A percentile compares a stretch with the other conserved stretches of the same genome.
Conservation (phyloP, 2,113 vertebrate genomes). For the Aepyceros melampus region DNA sequence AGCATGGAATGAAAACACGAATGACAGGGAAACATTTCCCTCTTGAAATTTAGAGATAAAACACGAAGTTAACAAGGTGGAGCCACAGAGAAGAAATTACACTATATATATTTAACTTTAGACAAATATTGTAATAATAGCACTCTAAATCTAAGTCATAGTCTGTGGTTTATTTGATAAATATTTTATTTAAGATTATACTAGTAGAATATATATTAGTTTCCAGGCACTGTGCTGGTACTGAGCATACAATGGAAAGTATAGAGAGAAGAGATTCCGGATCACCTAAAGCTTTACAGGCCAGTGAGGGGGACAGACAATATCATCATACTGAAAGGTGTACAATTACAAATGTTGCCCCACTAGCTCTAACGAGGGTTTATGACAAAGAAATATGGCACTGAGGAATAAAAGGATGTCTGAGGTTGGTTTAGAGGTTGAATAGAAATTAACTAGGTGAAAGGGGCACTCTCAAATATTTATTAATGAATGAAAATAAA, state of each 20-base stretch:
- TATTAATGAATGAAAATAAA: background rate
- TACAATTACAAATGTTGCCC: background rate
- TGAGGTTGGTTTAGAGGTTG: background rate
- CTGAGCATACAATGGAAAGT: background rate
- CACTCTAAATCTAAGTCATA: constrained; percentile 19
- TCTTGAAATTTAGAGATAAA: background rate
- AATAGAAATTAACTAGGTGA: background rate
- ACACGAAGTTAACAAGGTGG: background rate
- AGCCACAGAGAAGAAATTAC: background rate
- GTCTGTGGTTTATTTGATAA: constrained; percentile 38
- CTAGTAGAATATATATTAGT: constrained; percentile 40
- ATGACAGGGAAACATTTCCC: background rate
- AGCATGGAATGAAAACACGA: background rate
- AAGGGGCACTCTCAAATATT: background rate
- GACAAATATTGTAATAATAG: constrained; percentile 5
- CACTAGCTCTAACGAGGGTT: background rate
- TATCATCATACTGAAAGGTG: background rate
- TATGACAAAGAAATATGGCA: background rate
- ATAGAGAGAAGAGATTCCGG: background rate
- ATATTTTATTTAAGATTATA: constrained; percentile 56
- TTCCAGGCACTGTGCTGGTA: background rate
- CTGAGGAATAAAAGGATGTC: background rate
- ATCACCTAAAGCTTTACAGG: background rate
- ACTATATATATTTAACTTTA: constrained; percentile 42
- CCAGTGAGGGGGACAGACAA: background rate